Percentiles rank a stretch among this genome's conserved stretches.
These are phyloP conservation scores for Meloidogyne hapla DNA, from an alignment of 1,140 invertebrate species.

Conservation along the genomic window DNA sequence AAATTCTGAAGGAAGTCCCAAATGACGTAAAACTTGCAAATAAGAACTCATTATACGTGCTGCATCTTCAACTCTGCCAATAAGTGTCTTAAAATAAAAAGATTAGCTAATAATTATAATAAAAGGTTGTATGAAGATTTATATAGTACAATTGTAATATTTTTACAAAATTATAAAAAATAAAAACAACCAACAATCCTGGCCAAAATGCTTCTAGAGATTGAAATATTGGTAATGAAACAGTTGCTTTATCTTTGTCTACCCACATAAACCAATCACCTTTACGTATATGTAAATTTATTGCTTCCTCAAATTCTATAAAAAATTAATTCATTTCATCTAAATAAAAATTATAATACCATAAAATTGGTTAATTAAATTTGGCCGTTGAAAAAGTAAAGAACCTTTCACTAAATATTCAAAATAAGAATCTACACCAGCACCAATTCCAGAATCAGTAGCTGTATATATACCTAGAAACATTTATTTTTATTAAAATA, in stretches of 20 bases:
- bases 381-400: conserved; percentile 73
- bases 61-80: conserved; percentile 80
- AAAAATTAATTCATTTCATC: not conserved
- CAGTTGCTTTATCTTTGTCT: conserved; percentile 87
- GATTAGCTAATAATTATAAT: conserved; percentile 12
- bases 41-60: conserved; percentile 92
- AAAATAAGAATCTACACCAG: conserved; percentile 94
- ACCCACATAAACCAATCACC: conserved; percentile 97
- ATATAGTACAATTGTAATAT: too few relatives aligned
- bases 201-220: conserved; percentile 98
- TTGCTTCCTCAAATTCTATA: conserved; percentile 69
- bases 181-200: conserved; percentile 76
- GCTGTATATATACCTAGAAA: conserved; percentile 87
- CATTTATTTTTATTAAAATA: too few relatives aligned
- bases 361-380: conserved; percentile 85
- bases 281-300: conserved; percentile 81
- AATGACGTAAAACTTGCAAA: conserved; percentile 81
- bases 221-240: conserved; percentile 93
- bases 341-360: conserved; percentile 63
- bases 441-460: conserved; percentile 81
- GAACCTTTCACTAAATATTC: conserved; percentile 97
- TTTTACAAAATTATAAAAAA: not conserved
- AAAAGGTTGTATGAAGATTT: too few relatives aligned
- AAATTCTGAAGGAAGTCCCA: conserved; percentile 94
- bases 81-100: conserved; percentile 67